phyloP scores from a whole-genome alignment of 2,113 vertebrate genomes.

The Nothobranchius furzeri region DNA sequence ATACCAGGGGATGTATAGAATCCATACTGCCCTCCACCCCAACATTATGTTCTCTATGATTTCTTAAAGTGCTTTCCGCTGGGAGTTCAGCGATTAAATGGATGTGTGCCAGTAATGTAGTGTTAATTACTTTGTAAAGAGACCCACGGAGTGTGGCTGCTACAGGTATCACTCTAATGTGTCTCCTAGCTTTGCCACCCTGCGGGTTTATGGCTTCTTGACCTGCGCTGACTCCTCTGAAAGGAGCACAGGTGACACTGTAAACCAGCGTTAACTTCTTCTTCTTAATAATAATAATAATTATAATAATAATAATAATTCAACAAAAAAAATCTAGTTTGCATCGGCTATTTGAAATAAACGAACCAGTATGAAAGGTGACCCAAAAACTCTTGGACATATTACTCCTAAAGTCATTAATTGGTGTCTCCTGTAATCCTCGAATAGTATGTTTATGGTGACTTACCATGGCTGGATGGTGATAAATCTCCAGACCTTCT shows the following conservation, averaged over 20 bases:
- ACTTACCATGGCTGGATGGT: slow-evolving; percentile 41
- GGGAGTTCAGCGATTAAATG: slow-evolving; percentile 65
- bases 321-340: no score
- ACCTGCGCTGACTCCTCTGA: slow-evolving; percentile 45
- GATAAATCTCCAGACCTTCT: slow-evolving; percentile 35
- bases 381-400: background rate
- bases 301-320: no score
- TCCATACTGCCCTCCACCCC: slow-evolving; percentile 62
- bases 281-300: no score
- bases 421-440: slow-evolving; percentile 10
- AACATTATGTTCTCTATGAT: slow-evolving; percentile 55
- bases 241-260: slow-evolving; percentile 57
- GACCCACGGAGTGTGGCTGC: slow-evolving; percentile 39
- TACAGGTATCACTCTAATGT: slow-evolving; percentile 43
- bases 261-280: slow-evolving; percentile 7
- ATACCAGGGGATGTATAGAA: slow-evolving; percentile 65
- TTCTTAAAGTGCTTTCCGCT: slow-evolving; percentile 50
- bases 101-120: slow-evolving; percentile 66
- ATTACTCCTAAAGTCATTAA: slow-evolving; percentile 4
- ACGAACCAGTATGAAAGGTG: background rate
- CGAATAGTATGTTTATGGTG: slow-evolving; percentile 42
- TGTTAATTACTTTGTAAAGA: slow-evolving; percentile 70
- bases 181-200: slow-evolving; percentile 42
- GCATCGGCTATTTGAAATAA: background rate
- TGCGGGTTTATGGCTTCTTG: slow-evolving; percentile 39